Evolutionary conservation across 2,113 vertebrate species (phyloP).

Genomic region (Megaptera novaeangliae): DNA sequence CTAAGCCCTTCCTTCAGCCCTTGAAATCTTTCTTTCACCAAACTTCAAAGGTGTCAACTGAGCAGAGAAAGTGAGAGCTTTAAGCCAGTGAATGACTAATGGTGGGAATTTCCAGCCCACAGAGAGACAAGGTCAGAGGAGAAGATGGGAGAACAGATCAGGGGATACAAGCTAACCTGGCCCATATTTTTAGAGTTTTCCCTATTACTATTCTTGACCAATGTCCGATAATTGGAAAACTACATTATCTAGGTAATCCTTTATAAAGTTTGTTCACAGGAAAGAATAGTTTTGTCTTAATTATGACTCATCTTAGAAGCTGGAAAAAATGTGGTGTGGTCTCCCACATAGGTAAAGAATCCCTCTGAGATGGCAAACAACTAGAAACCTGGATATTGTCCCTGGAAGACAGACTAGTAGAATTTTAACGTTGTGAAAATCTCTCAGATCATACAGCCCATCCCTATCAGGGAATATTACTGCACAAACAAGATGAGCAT

Average conservation of each 20-base stretch:
- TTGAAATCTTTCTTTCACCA: neutral
- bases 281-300: constrained; percentile 52
- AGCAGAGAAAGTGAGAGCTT: neutral
- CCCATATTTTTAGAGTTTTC: neutral
- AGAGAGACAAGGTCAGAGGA: neutral
- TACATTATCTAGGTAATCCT: neutral
- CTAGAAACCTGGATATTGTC: constrained; percentile 54
- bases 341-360: constrained; percentile 62
- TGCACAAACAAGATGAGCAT: constrained; percentile 44
- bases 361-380: constrained; percentile 17
- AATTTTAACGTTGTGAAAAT: constrained; percentile 25
- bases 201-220: neutral
- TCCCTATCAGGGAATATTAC: constrained; percentile 60
- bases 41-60: neutral
- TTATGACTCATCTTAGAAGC: constrained; percentile 72
- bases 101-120: neutral
- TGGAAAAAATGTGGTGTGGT: constrained; percentile 60
- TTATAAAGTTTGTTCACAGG: neutral
- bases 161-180: neutral
- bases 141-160: neutral
- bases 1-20: neutral
- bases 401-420: neutral
- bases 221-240: neutral
- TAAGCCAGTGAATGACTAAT: neutral
- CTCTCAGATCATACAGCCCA: constrained; percentile 55